Evolutionary conservation across 30 jellyfish, hydroid and myxozoan genomes (phyloP).

Genomic region (Hydractinia echinata): DNA sequence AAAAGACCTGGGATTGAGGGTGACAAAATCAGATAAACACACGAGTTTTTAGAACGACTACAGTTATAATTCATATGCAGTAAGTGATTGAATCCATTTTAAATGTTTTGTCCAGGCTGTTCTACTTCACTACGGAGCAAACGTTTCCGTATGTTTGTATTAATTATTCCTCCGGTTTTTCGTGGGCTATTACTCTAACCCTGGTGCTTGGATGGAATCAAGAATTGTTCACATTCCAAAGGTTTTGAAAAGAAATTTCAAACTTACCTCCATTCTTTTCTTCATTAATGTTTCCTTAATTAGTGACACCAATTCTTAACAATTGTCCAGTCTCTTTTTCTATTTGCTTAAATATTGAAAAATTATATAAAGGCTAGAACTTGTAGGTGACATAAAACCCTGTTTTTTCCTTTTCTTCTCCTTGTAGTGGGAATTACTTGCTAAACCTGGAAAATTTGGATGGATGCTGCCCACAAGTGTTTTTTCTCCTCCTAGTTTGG

Average conservation of each 20-base stretch:
- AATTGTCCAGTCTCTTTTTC: no score
- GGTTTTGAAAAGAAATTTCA: not conserved
- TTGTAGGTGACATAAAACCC: not conserved
- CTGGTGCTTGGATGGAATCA: conserved; percentile 15
- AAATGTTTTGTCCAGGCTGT: conserved; percentile 19
- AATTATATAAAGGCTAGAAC: not conserved
- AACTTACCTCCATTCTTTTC: not conserved
- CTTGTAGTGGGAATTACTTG: conserved; percentile 45
- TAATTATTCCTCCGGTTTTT: conserved; percentile 10
- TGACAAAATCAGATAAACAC: no score
- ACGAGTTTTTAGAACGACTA: no score
- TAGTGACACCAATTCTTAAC: no score
- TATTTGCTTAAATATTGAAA: no score
- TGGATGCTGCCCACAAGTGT: conserved; percentile 89
- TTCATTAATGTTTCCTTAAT: not conserved
- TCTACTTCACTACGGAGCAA: conserved; percentile 33
- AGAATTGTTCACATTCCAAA: not conserved
- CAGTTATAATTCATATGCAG: no score
- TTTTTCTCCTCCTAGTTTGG: conserved; percentile 84
- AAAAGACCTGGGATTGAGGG: no score
- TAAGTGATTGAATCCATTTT: no score
- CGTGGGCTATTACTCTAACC: conserved; percentile 28
- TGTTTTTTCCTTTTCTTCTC: not conserved
- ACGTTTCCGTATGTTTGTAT: conserved; percentile 23
- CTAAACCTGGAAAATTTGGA: conserved; percentile 65